phyloP scores from a whole-genome alignment of 2,113 vertebrate species.

The Circaetus cinerascens region DNA sequence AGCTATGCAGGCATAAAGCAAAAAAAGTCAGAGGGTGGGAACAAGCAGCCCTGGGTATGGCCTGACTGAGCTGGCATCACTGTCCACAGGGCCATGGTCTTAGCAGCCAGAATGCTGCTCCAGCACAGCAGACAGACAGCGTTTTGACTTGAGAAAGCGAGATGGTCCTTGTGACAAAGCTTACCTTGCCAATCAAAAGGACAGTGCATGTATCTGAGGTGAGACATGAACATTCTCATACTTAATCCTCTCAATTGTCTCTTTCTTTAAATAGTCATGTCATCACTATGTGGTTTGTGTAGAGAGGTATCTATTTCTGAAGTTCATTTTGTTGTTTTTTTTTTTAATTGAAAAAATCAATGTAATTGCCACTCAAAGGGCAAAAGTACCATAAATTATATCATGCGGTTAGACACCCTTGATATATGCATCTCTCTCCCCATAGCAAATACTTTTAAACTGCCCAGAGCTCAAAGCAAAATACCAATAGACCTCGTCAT shows the following conservation, averaged over 20 bases:
- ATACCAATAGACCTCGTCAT: not conserved
- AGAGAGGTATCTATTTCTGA: not conserved
- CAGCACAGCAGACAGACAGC: not conserved
- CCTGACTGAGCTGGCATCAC: not conserved
- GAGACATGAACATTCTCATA: not conserved
- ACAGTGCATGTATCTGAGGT: fast-evolving
- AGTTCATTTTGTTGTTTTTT: not conserved
- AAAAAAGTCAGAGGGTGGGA: not conserved
- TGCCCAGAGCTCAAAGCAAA: not conserved
- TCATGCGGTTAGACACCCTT: not conserved
- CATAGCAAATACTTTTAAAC: not conserved
- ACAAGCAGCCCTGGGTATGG: not conserved
- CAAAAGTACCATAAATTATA: not conserved
- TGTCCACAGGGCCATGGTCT: not conserved
- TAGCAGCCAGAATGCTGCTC: not conserved
- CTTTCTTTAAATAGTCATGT: not conserved
- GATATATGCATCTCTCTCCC: not conserved
- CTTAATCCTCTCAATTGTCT: not conserved
- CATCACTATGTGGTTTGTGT: not conserved
- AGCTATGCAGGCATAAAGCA: not conserved
- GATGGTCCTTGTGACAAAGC: not conserved
- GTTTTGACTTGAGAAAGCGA: not conserved
- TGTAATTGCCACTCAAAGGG: not conserved
- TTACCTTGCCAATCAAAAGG: not conserved
- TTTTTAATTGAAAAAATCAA: not conserved